Base-by-base conservation (phyloP, 1,140 invertebrate species). In the Holotrichia oblita region DNA sequence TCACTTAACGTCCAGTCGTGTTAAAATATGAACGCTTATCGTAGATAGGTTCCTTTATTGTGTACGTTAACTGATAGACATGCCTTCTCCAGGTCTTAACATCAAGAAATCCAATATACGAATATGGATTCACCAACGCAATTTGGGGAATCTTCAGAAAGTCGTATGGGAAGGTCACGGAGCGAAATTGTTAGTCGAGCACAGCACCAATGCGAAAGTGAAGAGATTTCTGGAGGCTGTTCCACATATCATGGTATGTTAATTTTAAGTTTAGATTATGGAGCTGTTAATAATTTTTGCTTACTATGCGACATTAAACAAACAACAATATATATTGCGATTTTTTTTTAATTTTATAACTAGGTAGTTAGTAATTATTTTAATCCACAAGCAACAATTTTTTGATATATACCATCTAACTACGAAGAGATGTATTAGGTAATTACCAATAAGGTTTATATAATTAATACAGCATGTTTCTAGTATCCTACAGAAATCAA, bases 121-220 rank as follows among this genome's bases (percentile, higher is more conserved):
- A 79, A 96, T 96, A 88, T 97, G 96, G 95, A 96, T 97, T 80
- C 94, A 97, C 85, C 96, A 97, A 85, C 91, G 93, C 84, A 94
- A 97, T 86, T 90, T 97, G 83, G 90, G 91, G 20, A 93, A 94
- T 82, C 87, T 97, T 64, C 94, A 96, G 84, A 92, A 94, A 83
- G 93, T 97, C 1, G 89, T 98, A 10, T 96, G 95, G 93, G 94
- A 95, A 82, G 96, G 96, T 0, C 93, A 96, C 83, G 96, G 96
- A 8, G 88, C 93, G 61, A 93, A 93, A 79, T 89, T 97, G 3
- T 89, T 94, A 72, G 91, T 92, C 79, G 95, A 97, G 85, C 95
- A 95, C 2, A 95, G 94, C 85, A 96, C 93, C 83, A 94, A 95
- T 88, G 90, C 91, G 0, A 90, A 92, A 79, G 93, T 97, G 34